Base-by-base conservation (phyloP, 2,888 invertebrate species). In the Ptychoptera contaminata region DNA sequence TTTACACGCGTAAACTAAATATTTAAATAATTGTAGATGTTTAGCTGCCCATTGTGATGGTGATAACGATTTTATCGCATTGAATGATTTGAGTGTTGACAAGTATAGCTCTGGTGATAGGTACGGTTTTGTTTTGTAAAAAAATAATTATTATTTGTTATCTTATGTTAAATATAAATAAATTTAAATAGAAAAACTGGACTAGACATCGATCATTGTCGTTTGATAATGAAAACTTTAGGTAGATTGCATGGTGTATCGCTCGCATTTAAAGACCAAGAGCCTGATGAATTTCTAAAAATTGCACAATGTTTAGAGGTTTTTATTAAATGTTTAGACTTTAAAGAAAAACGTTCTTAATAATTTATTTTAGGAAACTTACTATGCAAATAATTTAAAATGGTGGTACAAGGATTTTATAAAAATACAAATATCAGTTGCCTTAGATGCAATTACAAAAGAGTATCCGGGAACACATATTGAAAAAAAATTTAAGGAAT, bases 361-460 rank as follows among this genome's bases (percentile, higher is more conserved):
- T 36, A 23, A 10, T 35, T 15, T 47, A 42, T 49, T 57, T 11
- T 41, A 69, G 56, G 79, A 79, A 58, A 69, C 69, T 0, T 78
- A 78, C 51, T 79, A 76, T 49, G 56, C 67, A 16, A 70, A 73
- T 8, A 61, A 67, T 2, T 55, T 67, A 9, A 68, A 72, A 53
- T 57, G 56, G 6, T 79, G 79, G 79, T 79, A 79, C 52, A 48
- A 49, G 8, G 65, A 60, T 11, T 76, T 75, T 50, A 69, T 73
- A 58, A 61, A 65, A 1, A 58, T 68, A 5, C 63, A 77, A 10
- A 66, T 67, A 29, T 57, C 56, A 0, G 68, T 78, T 40, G 71
- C 77, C 0, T 66, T 71, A 41, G 76, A 82, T 58, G 79, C 82
- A 0, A 69, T 81, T 0, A 64, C 70, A 47, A 74, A 69, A 50